These are phyloP conservation scores for Eristalis intricaria DNA, from an alignment of 2,888 invertebrate genomes.

Conservation along the genomic window DNA sequence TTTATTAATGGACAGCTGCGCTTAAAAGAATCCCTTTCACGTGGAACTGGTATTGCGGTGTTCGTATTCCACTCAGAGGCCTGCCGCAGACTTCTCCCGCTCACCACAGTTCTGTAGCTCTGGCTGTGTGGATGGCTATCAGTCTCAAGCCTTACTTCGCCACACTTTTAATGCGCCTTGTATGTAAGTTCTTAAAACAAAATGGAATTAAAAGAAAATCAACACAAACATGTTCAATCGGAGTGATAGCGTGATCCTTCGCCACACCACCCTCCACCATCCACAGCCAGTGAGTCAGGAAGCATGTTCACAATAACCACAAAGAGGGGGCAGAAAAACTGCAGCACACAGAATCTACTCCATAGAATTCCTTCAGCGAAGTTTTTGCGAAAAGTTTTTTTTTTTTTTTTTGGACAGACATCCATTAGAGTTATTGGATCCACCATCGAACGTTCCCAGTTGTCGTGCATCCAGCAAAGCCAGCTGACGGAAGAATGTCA, in stretches of 20 bases:
- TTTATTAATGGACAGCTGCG: not conserved
- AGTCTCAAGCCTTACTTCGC: not conserved
- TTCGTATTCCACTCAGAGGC: not conserved
- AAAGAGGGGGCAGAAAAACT: not conserved
- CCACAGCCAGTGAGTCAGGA: not conserved
- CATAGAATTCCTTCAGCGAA: slow-evolving; percentile 34
- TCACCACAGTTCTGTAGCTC: not conserved
- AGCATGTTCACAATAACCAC: slow-evolving; percentile 56
- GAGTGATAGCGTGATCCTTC: slow-evolving; percentile 49
- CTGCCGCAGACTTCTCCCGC: not conserved
- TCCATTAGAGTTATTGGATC: slow-evolving; percentile 70
- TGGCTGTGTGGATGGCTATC: not conserved
- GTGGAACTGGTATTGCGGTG: not conserved
- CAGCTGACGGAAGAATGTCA: not conserved
- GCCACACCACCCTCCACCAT: slow-evolving; percentile 27
- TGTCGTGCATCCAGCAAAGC: slow-evolving; percentile 45
- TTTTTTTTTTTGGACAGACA: slow-evolving; percentile 57
- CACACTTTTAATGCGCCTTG: not conserved
- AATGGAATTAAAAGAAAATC: not conserved
- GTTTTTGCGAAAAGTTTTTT: slow-evolving; percentile 52
- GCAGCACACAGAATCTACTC: slow-evolving; percentile 22
- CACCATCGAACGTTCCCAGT: slow-evolving; percentile 42
- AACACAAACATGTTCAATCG: slow-evolving; percentile 6
- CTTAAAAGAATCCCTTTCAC: not conserved
- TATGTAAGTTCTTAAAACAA: not conserved